Conservation (phyloP, 2,113 vertebrate species). For the Cyanoliseus patagonus region DNA sequence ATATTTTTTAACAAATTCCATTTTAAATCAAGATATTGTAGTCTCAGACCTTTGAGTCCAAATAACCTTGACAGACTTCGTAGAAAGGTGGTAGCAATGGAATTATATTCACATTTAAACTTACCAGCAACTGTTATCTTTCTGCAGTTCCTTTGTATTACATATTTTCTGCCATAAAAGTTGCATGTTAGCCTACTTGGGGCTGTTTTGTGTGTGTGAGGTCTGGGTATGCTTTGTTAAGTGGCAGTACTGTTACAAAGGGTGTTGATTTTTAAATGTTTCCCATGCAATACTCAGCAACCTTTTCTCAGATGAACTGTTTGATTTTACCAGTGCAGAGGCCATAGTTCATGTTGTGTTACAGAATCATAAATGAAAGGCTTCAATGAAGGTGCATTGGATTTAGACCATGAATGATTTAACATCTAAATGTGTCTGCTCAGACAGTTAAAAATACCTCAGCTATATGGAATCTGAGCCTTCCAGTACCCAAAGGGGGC, state of each 20-base stretch:
- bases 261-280: slow-evolving; percentile 32
- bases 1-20: not conserved
- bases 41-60: not conserved
- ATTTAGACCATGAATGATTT: not conserved
- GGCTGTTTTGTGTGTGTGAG: not conserved
- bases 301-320: not conserved
- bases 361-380: not conserved
- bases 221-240: slow-evolving; percentile 10
- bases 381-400: not conserved
- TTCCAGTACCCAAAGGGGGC: not conserved
- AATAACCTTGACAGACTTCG: not conserved
- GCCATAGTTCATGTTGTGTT: not conserved
- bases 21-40: not conserved
- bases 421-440: not conserved
- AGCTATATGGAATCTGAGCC: not conserved
- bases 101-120: not conserved
- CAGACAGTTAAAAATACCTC: not conserved
- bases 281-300: not conserved
- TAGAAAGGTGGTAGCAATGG: not conserved
- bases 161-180: not conserved
- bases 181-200: not conserved
- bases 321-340: not conserved
- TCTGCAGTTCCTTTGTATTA: not conserved
- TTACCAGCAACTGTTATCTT: not conserved
- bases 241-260: slow-evolving; percentile 14